Percentiles rank a stretch among this genome's conserved stretches.
Evolutionary conservation across 2,888 invertebrate species (phyloP).

Genomic region (Abrostola triplasia): DNA sequence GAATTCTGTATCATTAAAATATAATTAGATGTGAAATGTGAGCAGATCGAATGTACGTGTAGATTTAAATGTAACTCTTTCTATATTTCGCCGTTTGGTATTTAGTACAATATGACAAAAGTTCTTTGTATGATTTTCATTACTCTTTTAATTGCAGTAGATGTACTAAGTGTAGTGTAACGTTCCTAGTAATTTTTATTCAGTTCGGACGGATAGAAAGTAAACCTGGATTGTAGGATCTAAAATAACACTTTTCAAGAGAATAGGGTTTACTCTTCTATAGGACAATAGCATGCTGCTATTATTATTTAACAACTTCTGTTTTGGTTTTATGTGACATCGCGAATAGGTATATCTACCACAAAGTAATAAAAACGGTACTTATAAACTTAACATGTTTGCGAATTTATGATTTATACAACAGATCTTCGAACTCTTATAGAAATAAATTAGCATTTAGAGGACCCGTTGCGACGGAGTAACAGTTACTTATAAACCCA

Average conservation of each 20-base stretch:
- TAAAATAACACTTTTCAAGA: too few species aligned
- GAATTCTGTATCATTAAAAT: constrained; percentile 2
- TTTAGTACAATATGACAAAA: too few species aligned
- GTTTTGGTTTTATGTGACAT: neutral
- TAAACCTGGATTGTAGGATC: too few species aligned
- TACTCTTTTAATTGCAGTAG: too few species aligned
- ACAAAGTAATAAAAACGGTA: constrained; percentile 45
- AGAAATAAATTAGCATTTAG: constrained; percentile 40
- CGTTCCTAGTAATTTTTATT: too few species aligned
- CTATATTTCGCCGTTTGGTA: neutral
- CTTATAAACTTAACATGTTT: constrained; percentile 28
- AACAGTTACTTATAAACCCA: constrained; percentile 22
- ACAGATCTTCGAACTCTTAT: constrained; percentile 44
- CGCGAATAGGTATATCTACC: constrained; percentile 3
- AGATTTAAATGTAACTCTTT: neutral
- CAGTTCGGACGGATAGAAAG: too few species aligned
- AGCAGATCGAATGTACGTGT: neutral
- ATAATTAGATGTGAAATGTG: neutral
- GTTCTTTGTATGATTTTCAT: too few species aligned
- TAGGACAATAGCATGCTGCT: too few species aligned
- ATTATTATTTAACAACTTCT: too few species aligned
- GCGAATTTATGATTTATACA: constrained; percentile 31
- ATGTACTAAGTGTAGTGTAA: too few species aligned
- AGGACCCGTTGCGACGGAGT: constrained; percentile 13
- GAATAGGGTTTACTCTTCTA: too few species aligned